These are phyloP conservation scores for Blastomussa wellsi DNA, from an alignment of 92 coral and sea anemone species.

Conservation along the genomic window DNA sequence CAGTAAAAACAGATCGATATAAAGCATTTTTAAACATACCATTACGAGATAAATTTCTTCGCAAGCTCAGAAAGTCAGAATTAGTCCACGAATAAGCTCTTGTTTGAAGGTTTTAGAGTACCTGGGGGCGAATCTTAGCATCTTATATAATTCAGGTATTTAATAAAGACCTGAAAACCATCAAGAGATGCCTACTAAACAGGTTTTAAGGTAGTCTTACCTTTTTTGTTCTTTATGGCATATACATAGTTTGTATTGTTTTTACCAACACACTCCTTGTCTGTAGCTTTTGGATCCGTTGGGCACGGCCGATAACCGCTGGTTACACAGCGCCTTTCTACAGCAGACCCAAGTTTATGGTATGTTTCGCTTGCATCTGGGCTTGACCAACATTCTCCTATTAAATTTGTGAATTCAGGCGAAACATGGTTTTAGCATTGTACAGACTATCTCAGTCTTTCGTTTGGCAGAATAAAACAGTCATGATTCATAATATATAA, in stretches of 20 bases:
- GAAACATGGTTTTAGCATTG: not conserved
- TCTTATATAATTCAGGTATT: not conserved
- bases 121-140: no score
- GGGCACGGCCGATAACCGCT: slow-evolving; percentile 46
- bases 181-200: not conserved
- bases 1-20: no score
- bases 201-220: slow-evolving; percentile 32
- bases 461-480: no score
- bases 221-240: slow-evolving; percentile 21
- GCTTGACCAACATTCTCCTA: slow-evolving; percentile 67
- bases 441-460: no score
- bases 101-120: no score
- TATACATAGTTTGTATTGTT: slow-evolving; percentile 47
- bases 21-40: no score
- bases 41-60: no score
- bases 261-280: slow-evolving; percentile 42
- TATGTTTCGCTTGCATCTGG: slow-evolving; percentile 33
- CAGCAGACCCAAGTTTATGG: slow-evolving; percentile 8
- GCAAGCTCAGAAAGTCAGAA: no score
- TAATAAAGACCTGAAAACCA: not conserved
- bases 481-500: no score
- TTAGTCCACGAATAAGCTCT: no score
- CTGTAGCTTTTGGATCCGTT: slow-evolving; percentile 30
- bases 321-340: slow-evolving; percentile 41
- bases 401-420: not conserved